Base-by-base conservation (phyloP, 1,140 invertebrate genomes). In the Sinonovacula constricta region DNA sequence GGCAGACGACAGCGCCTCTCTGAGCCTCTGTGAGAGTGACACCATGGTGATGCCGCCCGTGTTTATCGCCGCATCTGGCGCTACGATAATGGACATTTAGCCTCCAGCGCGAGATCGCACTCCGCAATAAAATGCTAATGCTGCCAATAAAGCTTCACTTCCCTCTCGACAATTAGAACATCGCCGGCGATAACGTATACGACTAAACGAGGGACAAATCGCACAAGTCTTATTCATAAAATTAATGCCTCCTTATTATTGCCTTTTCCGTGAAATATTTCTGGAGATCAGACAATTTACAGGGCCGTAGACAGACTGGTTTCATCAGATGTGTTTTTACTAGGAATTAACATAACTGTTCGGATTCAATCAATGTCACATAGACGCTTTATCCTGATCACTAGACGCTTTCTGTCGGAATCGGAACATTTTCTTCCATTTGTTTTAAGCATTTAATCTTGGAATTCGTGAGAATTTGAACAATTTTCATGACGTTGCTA, bases 91-190 rank as follows among this genome's bases (percentile, higher is more conserved):
- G 70, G 70, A 74, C 70, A 63, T 74, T 74, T 74, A 74, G 70
- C 56, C 63, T 49, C 36, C 34, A 30, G 54, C 56, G 59, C 39
- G 28, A 59, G 39, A 63, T 74, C 70, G 39, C 39, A 33, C 45
- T 53, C 70, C 34, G 59, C 56, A 62, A 63, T 74, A 74, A 74
- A 74, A 74, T 74, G 70, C 70, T 74, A 74, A 74, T 74, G 63
- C 59, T 45, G 45, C 57, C 39, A 56, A 74, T 74, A 74, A 74
- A 74, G 59, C 18, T 31, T 30, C 36, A 59, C 39, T 74, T 74
- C 63, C 36, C 60, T 74, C 63, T 74, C 70, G 63, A 56, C 70
- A 74, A 74, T 74, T 74, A 74, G 70, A 34, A 54, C 31, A 39
- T n/a, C 56, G 39, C 57, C 57, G 63, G 57, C 26, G 70, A 62